Evolutionary conservation across 2,113 vertebrate species (phyloP).

Genomic region (Zosterops borbonicus): DNA sequence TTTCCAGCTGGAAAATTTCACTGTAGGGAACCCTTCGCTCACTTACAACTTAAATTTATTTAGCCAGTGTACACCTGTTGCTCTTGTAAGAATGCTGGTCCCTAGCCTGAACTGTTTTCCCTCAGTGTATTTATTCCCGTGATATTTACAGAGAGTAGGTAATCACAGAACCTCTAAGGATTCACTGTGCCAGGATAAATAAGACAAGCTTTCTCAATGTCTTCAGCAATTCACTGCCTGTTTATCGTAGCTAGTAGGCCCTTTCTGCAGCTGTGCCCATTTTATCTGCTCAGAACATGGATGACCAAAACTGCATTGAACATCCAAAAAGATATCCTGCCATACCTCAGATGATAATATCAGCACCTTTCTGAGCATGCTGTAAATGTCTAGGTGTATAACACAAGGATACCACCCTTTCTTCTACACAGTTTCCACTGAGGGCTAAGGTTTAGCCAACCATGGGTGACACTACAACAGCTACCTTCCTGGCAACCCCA

Average conservation of each 20-base stretch:
- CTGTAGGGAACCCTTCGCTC: background rate
- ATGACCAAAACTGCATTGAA: background rate
- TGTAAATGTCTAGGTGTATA: background rate
- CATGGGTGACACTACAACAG: background rate
- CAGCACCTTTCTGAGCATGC: background rate
- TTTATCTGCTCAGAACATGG: background rate
- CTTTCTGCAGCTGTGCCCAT: background rate
- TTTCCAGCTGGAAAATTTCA: background rate
- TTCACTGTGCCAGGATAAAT: background rate
- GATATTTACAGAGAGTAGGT: conserved; percentile 11
- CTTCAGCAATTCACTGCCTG: background rate
- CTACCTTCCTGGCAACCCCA: background rate
- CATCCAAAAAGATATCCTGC: background rate
- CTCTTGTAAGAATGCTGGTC: background rate
- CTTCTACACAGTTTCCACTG: background rate
- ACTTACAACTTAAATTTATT: background rate
- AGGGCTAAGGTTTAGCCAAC: background rate
- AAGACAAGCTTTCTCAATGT: background rate
- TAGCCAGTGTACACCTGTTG: background rate
- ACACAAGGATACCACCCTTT: accelerated
- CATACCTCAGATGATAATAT: background rate
- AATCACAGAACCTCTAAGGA: background rate
- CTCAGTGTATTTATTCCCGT: background rate
- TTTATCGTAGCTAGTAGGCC: background rate
- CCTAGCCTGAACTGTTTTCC: background rate